Evolutionary conservation across 2,888 invertebrate genomes (phyloP), one percentile per base, ranked within the genome.

Genomic region (Cerceris ruficornis): DNA sequence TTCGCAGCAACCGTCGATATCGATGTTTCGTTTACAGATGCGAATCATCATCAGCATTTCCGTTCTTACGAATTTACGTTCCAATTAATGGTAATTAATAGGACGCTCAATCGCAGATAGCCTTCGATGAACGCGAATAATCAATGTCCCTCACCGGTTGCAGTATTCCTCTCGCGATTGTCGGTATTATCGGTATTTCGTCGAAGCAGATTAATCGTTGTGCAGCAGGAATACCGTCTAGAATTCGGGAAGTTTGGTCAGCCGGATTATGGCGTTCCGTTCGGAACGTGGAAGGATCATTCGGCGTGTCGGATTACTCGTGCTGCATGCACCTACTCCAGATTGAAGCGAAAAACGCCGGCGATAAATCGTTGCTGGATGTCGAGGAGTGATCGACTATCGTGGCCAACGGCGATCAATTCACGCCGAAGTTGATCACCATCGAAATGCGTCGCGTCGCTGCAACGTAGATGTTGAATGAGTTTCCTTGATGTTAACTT

Each of bases 351-450:
- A 81, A 84, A 84, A 84, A 84, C 75, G 77, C 49, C 71, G 15
- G 65, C 77, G 77, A 84, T 84, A 84, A 84, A 84, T 84, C 75
- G 77, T 81, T 77, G 80, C 69, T 49, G 42, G 50, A 57, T 60
- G 77, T 77, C 77, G 77, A 73, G 66, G 54, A 64, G 77, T 84
- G 84, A 84, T 84, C 84, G 84, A 84, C 84, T 84, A 84, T 77
- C 65, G 76, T 59, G 54, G 28, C 64, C 9, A 41, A 50, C 57
- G 69, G 69, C 76, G 77, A 84, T 84, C 84, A 84, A 85, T 83
- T 75, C 78, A 46, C 43, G 55, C 59, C 66, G 49, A 49, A 66
- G 69, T 28, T 28, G 28, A 28, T 28, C 28, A 28, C 28, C 28
- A 80, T 81, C 65, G 76, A n/a, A 83, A 80, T 66, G 70, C 59